Conservation (phyloP, 2,113 vertebrate genomes). For the Mola mola region DNA sequence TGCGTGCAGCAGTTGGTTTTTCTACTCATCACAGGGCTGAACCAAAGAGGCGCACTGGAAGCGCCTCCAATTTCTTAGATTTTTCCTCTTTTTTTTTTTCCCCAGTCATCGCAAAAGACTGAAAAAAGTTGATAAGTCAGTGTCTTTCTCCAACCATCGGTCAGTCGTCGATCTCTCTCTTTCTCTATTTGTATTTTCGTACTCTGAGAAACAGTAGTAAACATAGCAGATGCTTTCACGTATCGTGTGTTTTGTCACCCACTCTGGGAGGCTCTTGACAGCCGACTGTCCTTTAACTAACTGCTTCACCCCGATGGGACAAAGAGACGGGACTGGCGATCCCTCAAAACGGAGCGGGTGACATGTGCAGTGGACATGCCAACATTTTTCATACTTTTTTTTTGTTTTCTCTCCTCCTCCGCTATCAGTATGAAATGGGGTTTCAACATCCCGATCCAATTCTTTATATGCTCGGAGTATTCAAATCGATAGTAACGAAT, state of each 20-base stretch:
- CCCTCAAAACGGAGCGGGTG: slow-evolving; percentile 39
- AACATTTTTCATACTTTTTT: slow-evolving; percentile 54
- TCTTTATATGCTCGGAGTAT: slow-evolving; percentile 59
- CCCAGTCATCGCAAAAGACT: slow-evolving; percentile 25
- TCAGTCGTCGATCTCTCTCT: slow-evolving; percentile 60
- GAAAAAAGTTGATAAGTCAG: slow-evolving; percentile 44
- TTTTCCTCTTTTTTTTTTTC: neutral
- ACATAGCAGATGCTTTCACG: slow-evolving; percentile 57
- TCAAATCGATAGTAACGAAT: slow-evolving; percentile 55
- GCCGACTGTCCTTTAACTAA: slow-evolving; percentile 38
- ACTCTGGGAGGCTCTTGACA: slow-evolving; percentile 41
- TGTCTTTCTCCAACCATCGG: slow-evolving; percentile 55
- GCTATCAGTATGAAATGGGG: slow-evolving; percentile 33
- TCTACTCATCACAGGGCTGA: slow-evolving; percentile 69
- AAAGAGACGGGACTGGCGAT: slow-evolving; percentile 35
- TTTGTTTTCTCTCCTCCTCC: slow-evolving; percentile 17
- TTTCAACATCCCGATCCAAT: slow-evolving; percentile 38
- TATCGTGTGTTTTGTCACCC: slow-evolving; percentile 46
- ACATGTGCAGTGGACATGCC: slow-evolving; percentile 66
- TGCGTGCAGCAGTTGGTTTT: slow-evolving; percentile 41
- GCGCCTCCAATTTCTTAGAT: slow-evolving; percentile 36
- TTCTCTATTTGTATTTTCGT: slow-evolving; percentile 41
- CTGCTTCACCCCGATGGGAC: slow-evolving; percentile 46
- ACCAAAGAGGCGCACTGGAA: slow-evolving; percentile 74
- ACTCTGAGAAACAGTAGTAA: slow-evolving; percentile 49